A percentile compares a stretch with the other conserved stretches of the same genome.
These are phyloP conservation scores for Malthinus flaveolus DNA, from an alignment of 2,888 invertebrate species.

Conservation along the genomic window DNA sequence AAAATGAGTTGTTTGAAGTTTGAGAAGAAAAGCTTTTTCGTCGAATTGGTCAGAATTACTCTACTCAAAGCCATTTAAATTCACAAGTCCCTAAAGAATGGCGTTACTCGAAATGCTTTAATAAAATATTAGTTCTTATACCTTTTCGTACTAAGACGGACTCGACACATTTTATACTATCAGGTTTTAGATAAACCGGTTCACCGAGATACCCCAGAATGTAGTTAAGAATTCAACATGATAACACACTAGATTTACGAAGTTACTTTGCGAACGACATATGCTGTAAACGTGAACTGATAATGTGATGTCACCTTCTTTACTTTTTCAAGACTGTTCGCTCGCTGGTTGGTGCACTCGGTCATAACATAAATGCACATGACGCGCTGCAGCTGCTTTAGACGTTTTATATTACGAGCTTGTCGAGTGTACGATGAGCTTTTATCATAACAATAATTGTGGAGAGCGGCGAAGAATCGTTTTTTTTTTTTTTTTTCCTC, in stretches of 20 bases:
- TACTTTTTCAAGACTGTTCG: slow-evolving; percentile 20
- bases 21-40: slow-evolving; percentile 24
- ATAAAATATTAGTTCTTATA: slow-evolving; percentile 24
- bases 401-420: slow-evolving; percentile 24
- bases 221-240: too few species aligned
- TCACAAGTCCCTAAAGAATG: slow-evolving; percentile 28
- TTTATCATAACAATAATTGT: neutral
- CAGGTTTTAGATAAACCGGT: too few species aligned
- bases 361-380: slow-evolving; percentile 25
- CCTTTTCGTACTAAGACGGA: too few species aligned
- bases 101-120: slow-evolving; percentile 20
- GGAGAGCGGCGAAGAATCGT: neutral
- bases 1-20: slow-evolving; percentile 32
- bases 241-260: slow-evolving; percentile 7
- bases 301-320: slow-evolving; percentile 21
- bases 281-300: slow-evolving; percentile 22
- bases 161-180: too few species aligned
- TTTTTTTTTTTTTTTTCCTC: neutral
- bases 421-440: slow-evolving; percentile 1
- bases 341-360: slow-evolving; percentile 20
- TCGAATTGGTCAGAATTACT: slow-evolving; percentile 32
- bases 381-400: slow-evolving; percentile 26
- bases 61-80: slow-evolving; percentile 27
- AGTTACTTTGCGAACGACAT: slow-evolving; percentile 18
- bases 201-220: too few species aligned